phyloP scores from a whole-genome alignment of 2,113 vertebrate genomes.

The Helogale parvula region DNA sequence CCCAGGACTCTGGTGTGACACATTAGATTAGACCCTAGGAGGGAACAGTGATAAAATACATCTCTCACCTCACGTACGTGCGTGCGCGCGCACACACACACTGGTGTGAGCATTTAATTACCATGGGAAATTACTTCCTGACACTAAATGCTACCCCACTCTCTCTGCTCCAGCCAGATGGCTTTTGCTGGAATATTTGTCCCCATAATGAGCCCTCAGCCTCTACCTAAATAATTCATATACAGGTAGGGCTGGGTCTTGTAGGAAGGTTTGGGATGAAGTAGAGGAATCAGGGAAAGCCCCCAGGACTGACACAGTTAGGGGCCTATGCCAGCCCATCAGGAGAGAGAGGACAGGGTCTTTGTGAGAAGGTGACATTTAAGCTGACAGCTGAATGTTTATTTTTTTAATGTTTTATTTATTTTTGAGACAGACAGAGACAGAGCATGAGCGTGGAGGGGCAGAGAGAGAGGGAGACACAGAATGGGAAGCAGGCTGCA shows the following conservation, averaged over 20 bases:
- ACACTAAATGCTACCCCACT: slow-evolving; percentile 73
- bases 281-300: background rate
- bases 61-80: background rate
- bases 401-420: no score
- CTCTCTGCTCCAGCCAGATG: slow-evolving; percentile 60
- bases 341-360: background rate
- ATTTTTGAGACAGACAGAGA: no score
- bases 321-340: background rate
- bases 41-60: slow-evolving; percentile 71
- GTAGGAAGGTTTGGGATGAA: background rate
- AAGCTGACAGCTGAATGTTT: background rate
- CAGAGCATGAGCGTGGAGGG: no score
- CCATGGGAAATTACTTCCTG: slow-evolving; percentile 27
- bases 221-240: slow-evolving; percentile 82
- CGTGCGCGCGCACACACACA: background rate
- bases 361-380: background rate
- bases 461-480: no score
- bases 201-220: slow-evolving; percentile 78
- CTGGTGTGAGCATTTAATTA: background rate
- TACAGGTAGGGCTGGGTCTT: slow-evolving; percentile 25
- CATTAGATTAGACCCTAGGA: slow-evolving; percentile 14
- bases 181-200: slow-evolving; percentile 81
- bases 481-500: no score
- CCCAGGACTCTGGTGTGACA: background rate
- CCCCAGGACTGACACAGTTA: background rate